These are phyloP conservation scores for Pardosa pseudoannulata DNA, from an alignment of 2,888 invertebrate species.

Conservation along the genomic window DNA sequence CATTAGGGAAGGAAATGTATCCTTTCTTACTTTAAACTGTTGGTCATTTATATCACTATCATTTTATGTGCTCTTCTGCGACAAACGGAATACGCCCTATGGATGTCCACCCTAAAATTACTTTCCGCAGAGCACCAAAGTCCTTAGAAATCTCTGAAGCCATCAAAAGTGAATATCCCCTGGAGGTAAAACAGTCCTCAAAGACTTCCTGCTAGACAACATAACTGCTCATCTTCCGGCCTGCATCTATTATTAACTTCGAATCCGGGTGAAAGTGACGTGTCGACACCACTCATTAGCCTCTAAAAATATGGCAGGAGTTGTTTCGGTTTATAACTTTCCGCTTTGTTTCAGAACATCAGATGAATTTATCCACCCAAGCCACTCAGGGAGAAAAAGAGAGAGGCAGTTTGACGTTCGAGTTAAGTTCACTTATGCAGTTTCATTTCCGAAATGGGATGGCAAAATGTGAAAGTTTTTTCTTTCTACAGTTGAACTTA, in stretches of 20 bases:
- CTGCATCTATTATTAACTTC: background rate
- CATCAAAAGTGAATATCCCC: background rate
- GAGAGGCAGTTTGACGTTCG: too few relatives aligned
- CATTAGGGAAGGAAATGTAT: too few relatives aligned
- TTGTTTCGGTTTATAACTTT: background rate
- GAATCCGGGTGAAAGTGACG: background rate
- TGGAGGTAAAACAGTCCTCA: background rate
- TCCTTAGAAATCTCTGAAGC: background rate
- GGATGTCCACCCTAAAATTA: background rate
- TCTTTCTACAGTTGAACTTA: too few relatives aligned
- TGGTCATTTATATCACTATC: too few relatives aligned
- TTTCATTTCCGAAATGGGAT: too few relatives aligned
- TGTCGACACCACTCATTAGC: background rate
- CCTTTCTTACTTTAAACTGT: too few relatives aligned
- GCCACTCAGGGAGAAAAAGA: too few relatives aligned
- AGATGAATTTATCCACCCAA: too few relatives aligned
- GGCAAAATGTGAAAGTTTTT: too few relatives aligned
- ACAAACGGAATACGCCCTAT: background rate
- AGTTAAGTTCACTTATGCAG: too few relatives aligned
- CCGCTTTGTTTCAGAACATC: background rate
- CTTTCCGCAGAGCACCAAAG: background rate
- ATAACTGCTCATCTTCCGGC: background rate
- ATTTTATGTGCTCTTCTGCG: background rate
- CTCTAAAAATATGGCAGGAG: background rate
- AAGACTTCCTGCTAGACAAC: constrained; percentile 1